Evolutionary conservation across 2,113 vertebrate species (phyloP), one percentile per base, ranked within the genome.

Genomic region (Semnopithecus entellus): DNA sequence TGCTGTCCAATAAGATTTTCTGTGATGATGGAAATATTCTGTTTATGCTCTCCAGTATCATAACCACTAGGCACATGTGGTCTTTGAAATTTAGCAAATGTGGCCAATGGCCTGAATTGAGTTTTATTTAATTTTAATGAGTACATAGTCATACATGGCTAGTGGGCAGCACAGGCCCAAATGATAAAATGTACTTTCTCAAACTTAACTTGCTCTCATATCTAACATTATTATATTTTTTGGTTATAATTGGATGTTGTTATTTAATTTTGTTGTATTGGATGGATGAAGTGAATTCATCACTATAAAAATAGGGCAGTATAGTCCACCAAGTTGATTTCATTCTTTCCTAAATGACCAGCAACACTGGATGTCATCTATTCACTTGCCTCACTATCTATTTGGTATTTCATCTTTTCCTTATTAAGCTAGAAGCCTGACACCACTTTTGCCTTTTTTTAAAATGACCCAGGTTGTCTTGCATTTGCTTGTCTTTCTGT

Each of bases 61-160:
- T n/a, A 80, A 50, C 50, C n/a, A 17, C 25, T 61, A 66, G 72
- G 22, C 45, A 64, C 7, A 3, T 68, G 68, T 78, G 81, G 27
- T 35, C 40, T 91, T 55, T 84, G 61, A 84, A 68, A 35, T 66
- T 40, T 75, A 55, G 13, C 10, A 38, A 68, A 23, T 52, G 13
- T 32, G 85, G 22, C 59, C 43, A 68, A 90, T 38, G 61, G 20
- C 12, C 50, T 91, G 78, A 82, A 59, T 93, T 85, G 90, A 88
- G 22, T 90, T 57, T 91, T 72, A 86, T 40, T 94, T 83, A 25
- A 75, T 92, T 91, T 94, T 83, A 90, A 75, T 78, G 79, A 70
- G 86, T 72, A 88, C 85, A 52, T 86, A 61, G 17, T 87, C 30
- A 91, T 14, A 27, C 91, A 40, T 87, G 48, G 35, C 80, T 70